Base-by-base conservation (phyloP, 1,140 invertebrate genomes). In the Heliconius congener region DNA sequence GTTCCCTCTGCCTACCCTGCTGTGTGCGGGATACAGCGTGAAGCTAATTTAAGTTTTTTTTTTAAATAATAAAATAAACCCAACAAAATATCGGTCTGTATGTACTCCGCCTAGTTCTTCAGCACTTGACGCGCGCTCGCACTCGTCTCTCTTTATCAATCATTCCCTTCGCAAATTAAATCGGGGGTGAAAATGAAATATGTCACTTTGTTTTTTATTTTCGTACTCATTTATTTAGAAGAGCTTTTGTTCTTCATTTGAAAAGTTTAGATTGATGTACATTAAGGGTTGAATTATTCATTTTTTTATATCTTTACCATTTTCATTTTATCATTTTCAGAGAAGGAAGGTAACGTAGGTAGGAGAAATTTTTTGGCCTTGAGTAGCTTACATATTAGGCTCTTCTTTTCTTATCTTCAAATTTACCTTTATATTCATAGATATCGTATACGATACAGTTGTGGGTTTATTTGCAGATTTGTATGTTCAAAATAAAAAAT, bases 181-280 rank as follows among this genome's bases (percentile, higher is more conserved):
- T 90, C 86, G 86, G 84, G 88, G 87, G 87, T 88, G 85, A 87
- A 87, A 90, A 88, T 86, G 84, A 88, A 88, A 87, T 85, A 82
- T 77, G 86, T 86, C 86, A 83, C 82, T 84, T 84, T 86, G 80
- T 82, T 82, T 82, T 83, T 73, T 76, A 76, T 76, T 83, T 80
- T 82, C 18, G 34, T 79, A 73, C 60, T 73, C 76, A 82, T 78
- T 84, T 73, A 80, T 84, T 81, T 57, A 52, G 52, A 80, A 74
- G 19, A 73, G 34, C 34, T 57, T 55, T 52, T 75, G 66, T 78
- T 66, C 6, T 66, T 66, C 23, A 57, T 57, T 57, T 57, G 55
- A 23, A 57, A 57, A 23, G 55, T n/a, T 57, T 57, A 57, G 55
- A 57, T 57, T 57, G 55, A 23, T 57, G n/a, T 57, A 57, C 8